Conservation (phyloP, 2,113 vertebrate genomes). For the Cyprinodon variegatus region DNA sequence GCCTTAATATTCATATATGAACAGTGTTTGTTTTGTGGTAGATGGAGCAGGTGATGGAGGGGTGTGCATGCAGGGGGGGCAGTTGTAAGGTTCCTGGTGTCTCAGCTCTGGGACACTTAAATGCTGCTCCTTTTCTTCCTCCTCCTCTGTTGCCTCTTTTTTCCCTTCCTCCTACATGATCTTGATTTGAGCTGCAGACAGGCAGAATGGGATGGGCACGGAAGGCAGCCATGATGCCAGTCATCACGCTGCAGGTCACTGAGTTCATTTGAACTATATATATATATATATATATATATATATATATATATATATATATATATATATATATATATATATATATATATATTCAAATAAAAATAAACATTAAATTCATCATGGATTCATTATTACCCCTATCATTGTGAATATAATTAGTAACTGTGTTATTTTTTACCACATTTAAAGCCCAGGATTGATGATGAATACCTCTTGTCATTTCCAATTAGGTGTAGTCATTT, state of each 20-base stretch:
- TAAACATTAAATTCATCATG: neutral
- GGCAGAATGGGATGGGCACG: conserved; percentile 61
- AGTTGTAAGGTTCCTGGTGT: conserved; percentile 34
- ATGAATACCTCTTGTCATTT: conserved; percentile 27
- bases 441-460: neutral
- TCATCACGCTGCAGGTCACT: conserved; percentile 41
- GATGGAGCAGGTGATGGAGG: conserved; percentile 58
- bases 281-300: too few species aligned
- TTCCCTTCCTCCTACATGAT: conserved; percentile 16
- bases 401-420: neutral
- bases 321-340: too few species aligned
- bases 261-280: conserved; percentile 48
- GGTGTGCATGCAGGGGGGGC: conserved; percentile 56
- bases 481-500: conserved; percentile 61
- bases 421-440: neutral
- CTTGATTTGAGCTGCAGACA: conserved; percentile 41
- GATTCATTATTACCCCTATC: neutral
- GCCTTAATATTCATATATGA: conserved; percentile 5
- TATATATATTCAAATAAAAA: too few species aligned
- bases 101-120: conserved; percentile 50
- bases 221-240: conserved; percentile 45
- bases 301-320: too few species aligned
- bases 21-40: conserved; percentile 54
- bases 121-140: conserved; percentile 29
- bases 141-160: conserved; percentile 9